These are phyloP conservation scores for Aporophyla nigra DNA, from an alignment of 2,888 invertebrate species.

Conservation along the genomic window DNA sequence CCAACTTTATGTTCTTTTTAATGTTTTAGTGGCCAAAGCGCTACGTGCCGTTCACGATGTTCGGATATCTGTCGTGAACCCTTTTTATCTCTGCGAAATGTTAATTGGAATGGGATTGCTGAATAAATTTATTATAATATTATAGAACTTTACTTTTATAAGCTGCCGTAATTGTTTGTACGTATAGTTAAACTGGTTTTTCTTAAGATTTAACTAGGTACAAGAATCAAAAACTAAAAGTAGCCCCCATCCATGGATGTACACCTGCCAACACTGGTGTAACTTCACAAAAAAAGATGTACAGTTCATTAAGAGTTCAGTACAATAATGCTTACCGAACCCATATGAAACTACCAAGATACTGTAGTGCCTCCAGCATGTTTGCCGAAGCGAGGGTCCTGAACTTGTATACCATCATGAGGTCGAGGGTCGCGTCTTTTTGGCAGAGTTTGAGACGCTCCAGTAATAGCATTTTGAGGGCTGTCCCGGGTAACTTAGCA, in stretches of 20 bases:
- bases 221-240: neutral
- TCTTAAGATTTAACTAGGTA: neutral
- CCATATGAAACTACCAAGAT: no score
- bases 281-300: no score
- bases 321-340: no score
- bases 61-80: conserved; percentile 64
- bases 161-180: neutral
- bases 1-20: conserved; percentile 81
- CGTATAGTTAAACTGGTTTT: neutral
- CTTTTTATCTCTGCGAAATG: conserved; percentile 65
- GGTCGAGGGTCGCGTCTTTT: no score
- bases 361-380: no score
- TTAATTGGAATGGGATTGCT: conserved; percentile 55
- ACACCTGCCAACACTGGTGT: no score
- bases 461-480: no score
- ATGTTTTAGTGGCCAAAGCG: conserved; percentile 74
- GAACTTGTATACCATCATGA: no score
- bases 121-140: conserved; percentile 35
- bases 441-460: no score
- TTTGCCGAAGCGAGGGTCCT: no score
- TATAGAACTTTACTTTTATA: conserved; percentile 2
- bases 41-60: conserved; percentile 70
- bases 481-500: no score
- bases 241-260: neutral
- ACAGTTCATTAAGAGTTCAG: no score